phyloP scores from a whole-genome alignment of 2,888 invertebrate genomes.

The Eueremaeus valkanovi region DNA sequence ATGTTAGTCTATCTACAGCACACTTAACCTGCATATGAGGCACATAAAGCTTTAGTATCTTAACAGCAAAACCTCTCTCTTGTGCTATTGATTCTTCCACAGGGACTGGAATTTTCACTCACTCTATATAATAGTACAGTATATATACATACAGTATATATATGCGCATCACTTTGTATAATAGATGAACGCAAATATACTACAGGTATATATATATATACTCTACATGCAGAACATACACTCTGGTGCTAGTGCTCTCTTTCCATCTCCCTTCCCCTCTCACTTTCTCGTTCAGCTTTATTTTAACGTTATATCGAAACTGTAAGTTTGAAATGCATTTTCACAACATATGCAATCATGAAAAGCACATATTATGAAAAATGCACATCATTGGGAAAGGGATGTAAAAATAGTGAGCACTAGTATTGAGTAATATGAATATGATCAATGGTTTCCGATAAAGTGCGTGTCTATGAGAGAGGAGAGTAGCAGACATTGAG shows the following conservation, averaged over 20 bases:
- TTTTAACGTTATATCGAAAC: not conserved
- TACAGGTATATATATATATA: conserved; percentile 13
- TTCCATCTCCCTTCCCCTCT: no score
- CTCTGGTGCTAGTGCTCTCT: not conserved
- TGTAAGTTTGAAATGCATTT: not conserved
- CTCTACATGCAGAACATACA: no score
- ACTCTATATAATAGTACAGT: conserved; percentile 9
- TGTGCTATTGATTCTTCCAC: conserved; percentile 11
- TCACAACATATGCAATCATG: not conserved
- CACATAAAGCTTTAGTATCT: conserved; percentile 16
- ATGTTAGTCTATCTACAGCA: not conserved
- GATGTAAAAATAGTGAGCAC: not conserved
- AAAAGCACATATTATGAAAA: not conserved
- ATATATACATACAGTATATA: not conserved
- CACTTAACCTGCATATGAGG: conserved; percentile 4
- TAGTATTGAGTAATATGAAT: not conserved
- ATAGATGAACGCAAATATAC: not conserved
- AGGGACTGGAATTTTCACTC: conserved; percentile 13
- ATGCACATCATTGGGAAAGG: not conserved
- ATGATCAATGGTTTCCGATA: conserved; percentile 10
- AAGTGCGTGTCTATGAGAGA: not conserved
- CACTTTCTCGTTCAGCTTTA: not conserved
- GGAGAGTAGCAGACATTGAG: not conserved
- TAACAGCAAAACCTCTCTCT: conserved; percentile 14
- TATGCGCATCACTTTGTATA: not conserved